Base-by-base conservation (phyloP, 2,113 vertebrate genomes). In the Nannobrachium achirus region DNA sequence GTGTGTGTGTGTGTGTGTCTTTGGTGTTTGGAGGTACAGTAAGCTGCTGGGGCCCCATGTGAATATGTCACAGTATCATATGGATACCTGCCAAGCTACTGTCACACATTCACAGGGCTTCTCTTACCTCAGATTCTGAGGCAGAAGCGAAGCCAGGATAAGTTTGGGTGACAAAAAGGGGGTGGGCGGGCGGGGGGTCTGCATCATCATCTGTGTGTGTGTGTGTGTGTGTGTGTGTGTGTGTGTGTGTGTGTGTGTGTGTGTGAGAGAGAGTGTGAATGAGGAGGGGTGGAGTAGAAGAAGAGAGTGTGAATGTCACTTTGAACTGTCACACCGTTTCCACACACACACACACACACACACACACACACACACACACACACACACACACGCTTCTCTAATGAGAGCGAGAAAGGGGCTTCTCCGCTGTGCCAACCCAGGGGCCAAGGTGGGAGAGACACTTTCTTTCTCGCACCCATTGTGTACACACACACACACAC, bases 391-490 rank as follows among this genome's bases (percentile, higher is more conserved):
- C 59, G 56, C 50, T 82, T 87, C 91, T 86, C 92, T 93, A 95
- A 94, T 94, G 93, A 95, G 90, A 92, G 75, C 25, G 25, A 75
- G 92, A 92, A 74, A 75, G 89, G 90, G 90, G 92, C 91, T 93
- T 92, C n/a, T n/a, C 90, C 91, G 91, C 83, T 83, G 91, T 94
- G 88, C 88, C 93, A 92, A 89, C 87, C 85, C 89, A 94, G 91
- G 93, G 90, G 92, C 92, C 91, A 91, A 94, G 93, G 92, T 88
- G 84, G 86, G 93, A 92, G 90, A 90, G 88, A 86, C 80, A 88
- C 83, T 81, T 91, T 90, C 87, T 90, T 83, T 76, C 75, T 85
- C 85, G 82, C 76, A 82, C 78, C 86, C 82, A 75, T 73, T 13
- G 20, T 25, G 19, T 6, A 56, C 40, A 39, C 52, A 15, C 19